Conservation (phyloP, 2,888 invertebrate species). For the Peribatodes rhomboidaria region DNA sequence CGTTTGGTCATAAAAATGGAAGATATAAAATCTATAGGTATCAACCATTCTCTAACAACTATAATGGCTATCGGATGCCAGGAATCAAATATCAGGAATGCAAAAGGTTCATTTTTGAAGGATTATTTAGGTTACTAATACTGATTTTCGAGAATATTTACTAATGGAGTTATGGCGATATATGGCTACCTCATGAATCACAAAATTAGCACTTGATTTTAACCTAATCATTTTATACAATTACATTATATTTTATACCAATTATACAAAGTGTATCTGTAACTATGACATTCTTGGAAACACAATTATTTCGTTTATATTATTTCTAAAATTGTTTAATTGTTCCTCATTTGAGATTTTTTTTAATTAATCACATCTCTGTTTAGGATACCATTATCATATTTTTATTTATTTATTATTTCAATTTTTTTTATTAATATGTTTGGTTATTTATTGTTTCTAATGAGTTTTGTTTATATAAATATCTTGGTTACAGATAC, state of each 20-base stretch:
- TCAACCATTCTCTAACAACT: constrained; percentile 60
- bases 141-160: constrained; percentile 61
- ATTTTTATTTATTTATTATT: too few relatives aligned
- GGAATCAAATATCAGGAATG: constrained; percentile 72
- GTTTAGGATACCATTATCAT: too few relatives aligned
- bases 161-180: constrained; percentile 76
- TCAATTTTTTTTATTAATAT: too few relatives aligned
- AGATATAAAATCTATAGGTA: constrained; percentile 22
- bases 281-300: constrained; percentile 12
- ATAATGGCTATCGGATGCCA: constrained; percentile 66
- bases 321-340: too few relatives aligned
- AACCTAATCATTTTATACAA: constrained; percentile 70
- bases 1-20: constrained; percentile 63
- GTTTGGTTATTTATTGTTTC: background rate
- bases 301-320: background rate
- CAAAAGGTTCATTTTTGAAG: constrained; percentile 65
- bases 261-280: constrained; percentile 47
- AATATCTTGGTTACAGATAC: constrained; percentile 16
- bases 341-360: too few relatives aligned
- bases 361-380: too few relatives aligned
- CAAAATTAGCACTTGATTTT: constrained; percentile 76
- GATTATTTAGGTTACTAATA: constrained; percentile 63
- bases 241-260: constrained; percentile 66
- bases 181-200: constrained; percentile 85
- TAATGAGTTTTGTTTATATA: background rate